Conservation (phyloP, 37 sponge, comb jelly and placozoan species). For the Geodia barretti region DNA sequence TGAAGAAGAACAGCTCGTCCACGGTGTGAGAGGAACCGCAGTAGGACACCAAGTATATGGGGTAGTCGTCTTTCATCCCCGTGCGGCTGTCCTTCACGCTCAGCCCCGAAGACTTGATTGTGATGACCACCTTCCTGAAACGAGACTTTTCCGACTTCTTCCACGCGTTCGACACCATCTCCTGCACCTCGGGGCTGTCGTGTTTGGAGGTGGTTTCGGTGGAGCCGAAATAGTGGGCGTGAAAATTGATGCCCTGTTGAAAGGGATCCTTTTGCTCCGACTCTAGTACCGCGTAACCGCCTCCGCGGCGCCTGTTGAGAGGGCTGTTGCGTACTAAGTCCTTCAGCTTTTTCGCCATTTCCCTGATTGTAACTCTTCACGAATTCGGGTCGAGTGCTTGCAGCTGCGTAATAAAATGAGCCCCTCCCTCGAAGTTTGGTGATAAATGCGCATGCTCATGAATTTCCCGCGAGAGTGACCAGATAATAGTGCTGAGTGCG, state of each 20-base stretch:
- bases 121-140: conserved; percentile 42
- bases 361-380: neutral
- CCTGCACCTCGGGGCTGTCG: conserved; percentile 48
- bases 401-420: neutral
- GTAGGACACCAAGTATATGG: conserved; percentile 74
- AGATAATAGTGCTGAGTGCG: too few relatives aligned
- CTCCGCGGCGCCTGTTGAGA: conserved; percentile 6
- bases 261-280: conserved; percentile 74
- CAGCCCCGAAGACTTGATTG: conserved; percentile 44
- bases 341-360: conserved; percentile 10
- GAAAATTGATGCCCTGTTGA: conserved; percentile 67
- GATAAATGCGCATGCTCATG: too few relatives aligned
- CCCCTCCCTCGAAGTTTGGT: too few relatives aligned
- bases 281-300: conserved; percentile 39
- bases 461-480: too few relatives aligned
- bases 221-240: conserved; percentile 59
- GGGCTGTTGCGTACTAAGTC: conserved; percentile 66
- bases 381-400: neutral
- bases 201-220: conserved; percentile 18
- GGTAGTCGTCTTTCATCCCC: conserved; percentile 43
- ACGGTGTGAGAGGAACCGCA: conserved; percentile 48
- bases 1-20: conserved; percentile 66
- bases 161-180: conserved; percentile 18
- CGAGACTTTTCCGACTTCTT: conserved; percentile 5
- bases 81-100: conserved; percentile 54